Evolutionary conservation across 2,113 vertebrate species (phyloP), one percentile per base, ranked within the genome.

Genomic region (Syngnathus scovelli): DNA sequence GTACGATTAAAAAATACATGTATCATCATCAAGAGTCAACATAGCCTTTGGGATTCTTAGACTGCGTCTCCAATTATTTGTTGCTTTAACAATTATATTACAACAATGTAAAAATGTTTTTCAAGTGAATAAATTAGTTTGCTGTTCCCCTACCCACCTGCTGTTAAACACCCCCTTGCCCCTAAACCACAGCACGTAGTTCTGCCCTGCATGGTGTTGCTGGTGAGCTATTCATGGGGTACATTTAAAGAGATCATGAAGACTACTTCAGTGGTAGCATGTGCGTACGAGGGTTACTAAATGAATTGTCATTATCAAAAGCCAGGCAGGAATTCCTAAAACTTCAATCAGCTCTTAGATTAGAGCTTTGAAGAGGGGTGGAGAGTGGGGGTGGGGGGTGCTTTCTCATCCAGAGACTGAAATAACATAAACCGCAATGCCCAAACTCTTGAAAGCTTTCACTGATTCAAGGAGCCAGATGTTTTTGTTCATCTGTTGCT

Each of bases 341-440:
- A 79, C 78, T 82, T 78, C 79, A 85, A 68, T 82, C 80, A 79
- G 74, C 55, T 83, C 75, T 84, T 67, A 77, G 82, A 87, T 84
- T 78, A 72, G n/a, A 18, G 70, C 80, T 74, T 82, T 82, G 81
- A 83, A 73, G 71, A 62, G n/a, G 71, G 66, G 69, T 70, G 68
- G 60, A 78, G 13, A 15, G 15, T 16, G 2, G 15, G 15, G 44
- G 41, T 4, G 7, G 11, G 41, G 82, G 85, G 74, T 60, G 72
- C 82, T 76, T 85, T 89, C 80, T 90, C 88, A 90, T 90, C 86
- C 89, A 83, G 79, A 67, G 65, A 72, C 70, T 55, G 70, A 61
- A 79, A 81, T 78, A 81, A 84, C 79, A 83, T 77, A 76, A 69
- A 60, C 70, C 68, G 54, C 81, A 70, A 66, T 78, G 75, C 62